Evolutionary conservation across 2,888 invertebrate genomes (phyloP).

Genomic region (Piscicola geometra): DNA sequence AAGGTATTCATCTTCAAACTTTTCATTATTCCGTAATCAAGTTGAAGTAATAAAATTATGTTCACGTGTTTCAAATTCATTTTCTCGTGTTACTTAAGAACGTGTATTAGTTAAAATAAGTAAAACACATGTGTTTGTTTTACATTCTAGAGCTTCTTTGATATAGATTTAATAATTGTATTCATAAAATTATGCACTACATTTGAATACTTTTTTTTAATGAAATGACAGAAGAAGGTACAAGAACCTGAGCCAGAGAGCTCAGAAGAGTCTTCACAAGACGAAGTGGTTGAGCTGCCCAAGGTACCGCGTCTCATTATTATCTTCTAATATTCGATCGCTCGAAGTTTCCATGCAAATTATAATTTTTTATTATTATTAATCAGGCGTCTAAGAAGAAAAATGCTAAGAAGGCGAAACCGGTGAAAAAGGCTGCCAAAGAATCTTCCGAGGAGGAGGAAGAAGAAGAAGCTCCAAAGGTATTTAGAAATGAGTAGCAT

Average conservation of each 20-base stretch:
- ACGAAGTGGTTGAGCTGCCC: not conserved
- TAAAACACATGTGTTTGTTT: too few species aligned
- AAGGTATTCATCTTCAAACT: constrained; percentile 1
- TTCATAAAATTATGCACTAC: too few species aligned
- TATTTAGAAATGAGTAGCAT: not conserved
- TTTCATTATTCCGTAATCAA: too few species aligned
- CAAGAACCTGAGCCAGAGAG: constrained; percentile 9
- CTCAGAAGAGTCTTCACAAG: constrained; percentile 10
- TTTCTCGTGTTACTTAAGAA: not conserved
- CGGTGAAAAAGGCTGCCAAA: not conserved
- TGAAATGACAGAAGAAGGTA: not conserved
- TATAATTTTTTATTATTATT: not conserved
- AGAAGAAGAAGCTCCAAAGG: not conserved
- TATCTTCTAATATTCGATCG: too few species aligned
- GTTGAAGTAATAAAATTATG: not conserved
- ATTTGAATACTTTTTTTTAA: not conserved
- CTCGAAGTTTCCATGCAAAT: too few species aligned
- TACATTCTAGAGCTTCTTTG: too few species aligned
- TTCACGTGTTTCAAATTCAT: not conserved
- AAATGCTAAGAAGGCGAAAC: not conserved
- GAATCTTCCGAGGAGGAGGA: not conserved
- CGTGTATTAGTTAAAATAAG: too few species aligned
- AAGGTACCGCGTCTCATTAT: too few species aligned
- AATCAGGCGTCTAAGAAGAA: not conserved
- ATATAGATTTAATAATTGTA: too few species aligned